phyloP scores from a whole-genome alignment of 2,888 invertebrate species.

The Tipula vernalis region DNA sequence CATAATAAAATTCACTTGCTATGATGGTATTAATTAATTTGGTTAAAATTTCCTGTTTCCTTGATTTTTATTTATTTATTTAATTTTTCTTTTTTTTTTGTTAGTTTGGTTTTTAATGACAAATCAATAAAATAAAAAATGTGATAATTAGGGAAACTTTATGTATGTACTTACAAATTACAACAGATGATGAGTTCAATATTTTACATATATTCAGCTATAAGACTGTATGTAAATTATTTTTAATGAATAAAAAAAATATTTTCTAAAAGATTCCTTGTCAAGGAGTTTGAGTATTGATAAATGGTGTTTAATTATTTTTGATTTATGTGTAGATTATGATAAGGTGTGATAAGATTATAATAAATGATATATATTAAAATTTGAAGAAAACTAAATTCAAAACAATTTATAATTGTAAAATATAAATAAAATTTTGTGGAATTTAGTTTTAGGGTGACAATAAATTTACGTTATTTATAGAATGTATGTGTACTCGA shows the following conservation, averaged over 20 bases:
- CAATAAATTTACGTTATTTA: neutral
- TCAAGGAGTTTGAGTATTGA: neutral
- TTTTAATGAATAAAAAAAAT: neutral
- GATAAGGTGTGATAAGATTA: slow-evolving; percentile 4
- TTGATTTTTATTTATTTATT: neutral
- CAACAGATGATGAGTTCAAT: neutral
- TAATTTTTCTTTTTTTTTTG: neutral
- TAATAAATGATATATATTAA: neutral
- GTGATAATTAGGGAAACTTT: neutral
- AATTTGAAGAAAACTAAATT: neutral
- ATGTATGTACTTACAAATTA: neutral
- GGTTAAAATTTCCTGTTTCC: neutral
- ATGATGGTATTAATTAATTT: neutral
- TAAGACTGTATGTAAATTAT: neutral
- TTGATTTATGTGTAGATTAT: neutral
- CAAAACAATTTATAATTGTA: neutral
- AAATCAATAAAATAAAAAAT: neutral
- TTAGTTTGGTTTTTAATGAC: neutral
- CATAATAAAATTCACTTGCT: neutral
- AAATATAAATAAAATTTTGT: neutral
- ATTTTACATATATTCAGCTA: neutral
- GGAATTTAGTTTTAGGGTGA: neutral
- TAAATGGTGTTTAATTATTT: neutral
- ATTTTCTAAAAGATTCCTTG: neutral
- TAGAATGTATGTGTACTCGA: neutral